These are phyloP conservation scores for Esox masquinongy DNA, from an alignment of 2,797 vertebrate species.

Conservation along the genomic window DNA sequence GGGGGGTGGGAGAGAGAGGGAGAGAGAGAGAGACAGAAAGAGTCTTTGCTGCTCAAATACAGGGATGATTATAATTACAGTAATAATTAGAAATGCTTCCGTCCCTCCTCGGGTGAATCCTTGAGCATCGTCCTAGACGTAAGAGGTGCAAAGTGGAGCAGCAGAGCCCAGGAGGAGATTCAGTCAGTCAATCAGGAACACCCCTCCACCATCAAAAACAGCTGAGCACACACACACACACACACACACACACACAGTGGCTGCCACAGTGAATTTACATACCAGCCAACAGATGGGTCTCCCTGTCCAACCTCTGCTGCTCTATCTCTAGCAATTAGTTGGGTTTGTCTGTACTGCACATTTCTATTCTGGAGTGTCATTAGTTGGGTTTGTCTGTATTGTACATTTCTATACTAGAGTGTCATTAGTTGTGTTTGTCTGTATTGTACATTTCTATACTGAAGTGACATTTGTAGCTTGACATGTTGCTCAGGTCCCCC, in stretches of 20 bases:
- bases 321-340: not conserved
- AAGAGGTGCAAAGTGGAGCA: slow-evolving; percentile 61
- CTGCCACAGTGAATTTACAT: slow-evolving; percentile 2
- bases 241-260: not conserved
- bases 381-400: not conserved
- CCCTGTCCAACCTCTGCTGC: not conserved
- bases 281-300: slow-evolving; percentile 6
- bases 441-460: not conserved
- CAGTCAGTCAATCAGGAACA: slow-evolving; percentile 29
- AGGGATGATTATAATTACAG: slow-evolving; percentile 67
- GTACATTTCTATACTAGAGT: not conserved
- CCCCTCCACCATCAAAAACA: not conserved
- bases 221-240: not conserved
- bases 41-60: slow-evolving; percentile 29
- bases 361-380: not conserved
- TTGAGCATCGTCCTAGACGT: slow-evolving; percentile 59
- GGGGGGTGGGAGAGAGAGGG: not conserved
- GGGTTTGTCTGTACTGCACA: not conserved
- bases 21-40: too few relatives aligned
- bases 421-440: not conserved
- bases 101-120: slow-evolving; percentile 54
- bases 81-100: slow-evolving; percentile 65
- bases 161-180: slow-evolving; percentile 43
- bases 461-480: not conserved
- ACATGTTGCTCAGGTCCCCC: too few relatives aligned